Conservation (phyloP, 2,888 invertebrate species). For the Sthenelais limicola region DNA sequence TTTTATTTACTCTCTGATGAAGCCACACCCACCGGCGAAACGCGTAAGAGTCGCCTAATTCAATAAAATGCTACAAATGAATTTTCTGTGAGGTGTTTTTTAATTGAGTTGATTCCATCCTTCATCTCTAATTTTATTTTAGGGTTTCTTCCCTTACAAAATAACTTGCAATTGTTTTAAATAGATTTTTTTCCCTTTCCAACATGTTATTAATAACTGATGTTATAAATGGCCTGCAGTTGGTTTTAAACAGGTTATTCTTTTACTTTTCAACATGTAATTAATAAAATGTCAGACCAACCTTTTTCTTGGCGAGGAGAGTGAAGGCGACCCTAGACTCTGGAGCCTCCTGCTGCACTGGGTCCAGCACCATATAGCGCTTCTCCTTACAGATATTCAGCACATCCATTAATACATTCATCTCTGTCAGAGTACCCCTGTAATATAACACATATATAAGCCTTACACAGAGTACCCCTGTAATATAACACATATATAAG, state of each 20-base stretch:
- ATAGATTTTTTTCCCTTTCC: too few relatives aligned
- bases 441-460: conserved; percentile 27
- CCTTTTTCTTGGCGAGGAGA: conserved; percentile 92
- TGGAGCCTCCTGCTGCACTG: conserved; percentile 85
- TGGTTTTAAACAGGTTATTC: neutral
- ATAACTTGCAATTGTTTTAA: too few relatives aligned
- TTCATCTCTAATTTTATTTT: too few relatives aligned
- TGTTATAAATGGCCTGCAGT: too few relatives aligned
- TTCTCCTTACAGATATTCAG: conserved; percentile 93
- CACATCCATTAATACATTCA: conserved; percentile 93
- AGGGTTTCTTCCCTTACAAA: too few relatives aligned
- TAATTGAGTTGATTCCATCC: too few relatives aligned
- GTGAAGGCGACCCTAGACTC: conserved; percentile 91
- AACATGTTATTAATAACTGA: too few relatives aligned
- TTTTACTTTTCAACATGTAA: neutral
- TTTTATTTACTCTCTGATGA: too few relatives aligned
- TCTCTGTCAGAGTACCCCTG: conserved; percentile 89
- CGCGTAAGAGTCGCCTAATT: too few relatives aligned
- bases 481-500: neutral
- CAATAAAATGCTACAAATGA: too few relatives aligned
- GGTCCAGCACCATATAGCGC: conserved; percentile 91
- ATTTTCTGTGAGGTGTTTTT: too few relatives aligned
- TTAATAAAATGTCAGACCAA: conserved; percentile 52
- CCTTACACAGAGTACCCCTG: neutral
- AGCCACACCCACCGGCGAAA: too few relatives aligned